phyloP scores from a whole-genome alignment of 2,888 invertebrate species.

The Melanophora roralis region DNA sequence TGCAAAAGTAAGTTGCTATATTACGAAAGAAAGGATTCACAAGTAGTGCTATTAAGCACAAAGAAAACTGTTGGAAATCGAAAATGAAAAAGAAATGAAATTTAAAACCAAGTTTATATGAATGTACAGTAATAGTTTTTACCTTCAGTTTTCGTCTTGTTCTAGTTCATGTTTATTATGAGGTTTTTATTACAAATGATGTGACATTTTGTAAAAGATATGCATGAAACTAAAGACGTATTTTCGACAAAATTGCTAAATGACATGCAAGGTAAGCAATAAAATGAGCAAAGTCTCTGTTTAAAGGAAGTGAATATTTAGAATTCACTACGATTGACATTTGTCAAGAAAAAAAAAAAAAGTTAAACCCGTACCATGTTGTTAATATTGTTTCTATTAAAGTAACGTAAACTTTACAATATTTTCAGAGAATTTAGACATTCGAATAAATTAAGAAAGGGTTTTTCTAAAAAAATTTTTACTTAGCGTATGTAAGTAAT shows the following conservation, averaged over 20 bases:
- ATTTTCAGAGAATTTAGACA: too few relatives aligned
- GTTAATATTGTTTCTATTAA: too few relatives aligned
- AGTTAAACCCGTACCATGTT: too few relatives aligned
- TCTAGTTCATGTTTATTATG: slow-evolving; percentile 2
- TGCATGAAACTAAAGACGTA: slow-evolving; percentile 31
- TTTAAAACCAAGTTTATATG: slow-evolving; percentile 46
- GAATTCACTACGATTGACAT: too few relatives aligned
- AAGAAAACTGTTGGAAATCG: slow-evolving; percentile 23
- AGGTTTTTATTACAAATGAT: slow-evolving; percentile 21
- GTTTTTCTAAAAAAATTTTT: too few relatives aligned
- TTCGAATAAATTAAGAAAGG: too few relatives aligned
- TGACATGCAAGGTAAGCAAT: slow-evolving; percentile 39
- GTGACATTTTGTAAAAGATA: slow-evolving; percentile 5
- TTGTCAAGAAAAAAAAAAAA: too few relatives aligned
- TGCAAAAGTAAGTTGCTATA: background rate
- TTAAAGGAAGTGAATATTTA: slow-evolving; percentile 6
- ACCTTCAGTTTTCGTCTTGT: background rate
- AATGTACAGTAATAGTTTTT: background rate
- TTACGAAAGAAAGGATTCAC: slow-evolving; percentile 26
- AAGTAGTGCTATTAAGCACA: slow-evolving; percentile 22
- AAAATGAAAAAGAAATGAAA: slow-evolving; percentile 39
- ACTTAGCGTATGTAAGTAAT: too few relatives aligned
- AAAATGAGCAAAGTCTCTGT: background rate
- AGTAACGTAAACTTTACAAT: too few relatives aligned
- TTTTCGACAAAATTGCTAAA: slow-evolving; percentile 31